A percentile compares a stretch with the other conserved stretches of the same genome.
Evolutionary conservation across 53 echinoderm and acorn worm species (phyloP).

Genomic region (Pentamera pediparva): DNA sequence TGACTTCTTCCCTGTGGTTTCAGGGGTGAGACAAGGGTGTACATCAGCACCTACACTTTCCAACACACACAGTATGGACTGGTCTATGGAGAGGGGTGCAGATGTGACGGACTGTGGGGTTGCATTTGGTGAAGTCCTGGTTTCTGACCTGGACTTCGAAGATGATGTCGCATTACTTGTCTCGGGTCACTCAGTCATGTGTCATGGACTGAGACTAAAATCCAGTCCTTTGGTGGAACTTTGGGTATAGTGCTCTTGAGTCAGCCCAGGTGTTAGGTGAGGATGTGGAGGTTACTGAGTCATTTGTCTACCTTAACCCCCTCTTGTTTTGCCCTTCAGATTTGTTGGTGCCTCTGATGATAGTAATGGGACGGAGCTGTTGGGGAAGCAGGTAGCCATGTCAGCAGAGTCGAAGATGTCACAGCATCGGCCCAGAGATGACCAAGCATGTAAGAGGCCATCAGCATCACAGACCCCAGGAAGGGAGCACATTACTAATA

Average conservation of each 20-base stretch:
- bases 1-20: too few relatives aligned
- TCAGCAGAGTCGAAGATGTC: conserved; percentile 8
- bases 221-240: too few relatives aligned
- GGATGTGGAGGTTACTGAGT: not conserved
- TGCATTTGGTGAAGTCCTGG: too few relatives aligned
- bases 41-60: too few relatives aligned
- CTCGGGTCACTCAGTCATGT: too few relatives aligned
- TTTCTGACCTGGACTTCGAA: too few relatives aligned
- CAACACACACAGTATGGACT: too few relatives aligned
- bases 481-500: not conserved
- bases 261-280: not conserved
- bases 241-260: not conserved
- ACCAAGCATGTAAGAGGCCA: not conserved
- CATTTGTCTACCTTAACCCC: not conserved
- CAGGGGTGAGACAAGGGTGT: too few relatives aligned
- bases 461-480: not conserved
- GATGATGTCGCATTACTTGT: too few relatives aligned
- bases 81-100: not conserved
- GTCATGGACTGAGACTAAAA: too few relatives aligned
- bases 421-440: not conserved
- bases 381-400: conserved; percentile 14
- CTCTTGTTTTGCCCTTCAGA: not conserved
- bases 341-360: not conserved
- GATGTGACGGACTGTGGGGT: too few relatives aligned
- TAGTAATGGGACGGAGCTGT: not conserved